Percentiles rank a stretch among this genome's conserved stretches.
phyloP scores from a whole-genome alignment of 2,888 invertebrate genomes.

The Netelia virgata region DNA sequence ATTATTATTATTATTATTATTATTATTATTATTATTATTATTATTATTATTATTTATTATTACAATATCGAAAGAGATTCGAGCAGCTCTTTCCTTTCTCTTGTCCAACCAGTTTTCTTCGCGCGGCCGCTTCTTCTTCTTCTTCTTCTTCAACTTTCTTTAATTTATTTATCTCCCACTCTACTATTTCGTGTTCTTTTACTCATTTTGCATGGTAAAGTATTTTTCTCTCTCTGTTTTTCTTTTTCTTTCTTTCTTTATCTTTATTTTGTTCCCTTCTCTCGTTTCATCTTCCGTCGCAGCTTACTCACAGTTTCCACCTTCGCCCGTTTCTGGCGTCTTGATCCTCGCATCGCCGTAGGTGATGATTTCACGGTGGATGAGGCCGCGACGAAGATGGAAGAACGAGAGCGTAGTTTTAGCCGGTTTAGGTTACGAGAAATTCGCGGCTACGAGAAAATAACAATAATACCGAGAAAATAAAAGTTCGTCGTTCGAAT shows the following conservation, averaged over 20 bases:
- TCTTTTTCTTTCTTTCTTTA: background rate
- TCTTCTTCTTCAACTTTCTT: background rate
- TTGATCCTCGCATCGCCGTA: background rate
- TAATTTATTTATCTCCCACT: constrained; percentile 42
- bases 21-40: background rate
- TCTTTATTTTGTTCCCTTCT: background rate
- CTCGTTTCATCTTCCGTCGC: background rate
- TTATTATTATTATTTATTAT: background rate
- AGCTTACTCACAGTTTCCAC: background rate
- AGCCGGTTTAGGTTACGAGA: no score
- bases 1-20: background rate
- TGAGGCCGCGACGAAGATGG: background rate
- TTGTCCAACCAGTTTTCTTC: constrained; percentile 41
- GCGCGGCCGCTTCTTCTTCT: background rate
- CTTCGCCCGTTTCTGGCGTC: background rate
- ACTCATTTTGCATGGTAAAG: background rate
- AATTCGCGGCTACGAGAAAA: no score
- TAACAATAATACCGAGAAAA: no score
- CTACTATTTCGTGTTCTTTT: background rate
- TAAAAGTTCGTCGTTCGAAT: no score
- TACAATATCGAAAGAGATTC: background rate
- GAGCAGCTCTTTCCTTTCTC: constrained; percentile 28
- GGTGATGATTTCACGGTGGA: background rate
- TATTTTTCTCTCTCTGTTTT: background rate
- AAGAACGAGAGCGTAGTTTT: constrained; percentile 37